phyloP scores from a whole-genome alignment of 2,797 vertebrate genomes.

The Helicolenus hilgendorfi region DNA sequence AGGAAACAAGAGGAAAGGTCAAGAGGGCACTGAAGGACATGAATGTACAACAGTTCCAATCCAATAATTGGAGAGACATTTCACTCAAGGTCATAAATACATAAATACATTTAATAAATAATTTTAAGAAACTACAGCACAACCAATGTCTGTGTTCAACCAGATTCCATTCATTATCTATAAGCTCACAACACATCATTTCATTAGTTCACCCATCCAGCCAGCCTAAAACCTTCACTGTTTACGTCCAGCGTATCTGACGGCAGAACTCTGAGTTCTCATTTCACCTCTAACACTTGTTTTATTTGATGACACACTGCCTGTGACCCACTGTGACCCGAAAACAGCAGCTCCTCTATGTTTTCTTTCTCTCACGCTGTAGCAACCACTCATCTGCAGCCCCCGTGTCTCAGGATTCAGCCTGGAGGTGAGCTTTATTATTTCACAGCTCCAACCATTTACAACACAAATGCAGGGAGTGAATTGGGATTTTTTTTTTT shows the following conservation, averaged over 20 bases:
- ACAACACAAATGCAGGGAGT: constrained; percentile 32
- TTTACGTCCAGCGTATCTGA: neutral
- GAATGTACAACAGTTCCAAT: no score
- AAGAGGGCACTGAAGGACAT: no score
- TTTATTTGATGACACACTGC: constrained; percentile 32
- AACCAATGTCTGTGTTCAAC: neutral
- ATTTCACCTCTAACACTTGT: constrained; percentile 32
- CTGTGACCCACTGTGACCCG: constrained; percentile 37
- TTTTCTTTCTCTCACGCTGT: constrained; percentile 10
- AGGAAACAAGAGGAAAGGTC: no score
- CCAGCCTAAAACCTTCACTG: neutral
- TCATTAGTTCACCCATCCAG: neutral
- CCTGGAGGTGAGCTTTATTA: constrained; percentile 27
- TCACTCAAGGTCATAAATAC: no score
- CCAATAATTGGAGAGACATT: no score
- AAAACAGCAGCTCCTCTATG: constrained; percentile 4
- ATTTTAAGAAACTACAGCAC: neutral
- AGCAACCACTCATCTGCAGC: neutral
- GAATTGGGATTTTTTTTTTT: constrained; percentile 26
- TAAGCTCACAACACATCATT: neutral
- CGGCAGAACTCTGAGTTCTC: constrained; percentile 1
- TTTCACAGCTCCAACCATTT: constrained; percentile 44
- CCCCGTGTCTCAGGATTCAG: neutral
- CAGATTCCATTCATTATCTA: neutral
- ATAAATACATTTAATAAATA: no score